Conservation (phyloP, 2,797 vertebrate genomes). For the Clarias pachynema region DNA sequence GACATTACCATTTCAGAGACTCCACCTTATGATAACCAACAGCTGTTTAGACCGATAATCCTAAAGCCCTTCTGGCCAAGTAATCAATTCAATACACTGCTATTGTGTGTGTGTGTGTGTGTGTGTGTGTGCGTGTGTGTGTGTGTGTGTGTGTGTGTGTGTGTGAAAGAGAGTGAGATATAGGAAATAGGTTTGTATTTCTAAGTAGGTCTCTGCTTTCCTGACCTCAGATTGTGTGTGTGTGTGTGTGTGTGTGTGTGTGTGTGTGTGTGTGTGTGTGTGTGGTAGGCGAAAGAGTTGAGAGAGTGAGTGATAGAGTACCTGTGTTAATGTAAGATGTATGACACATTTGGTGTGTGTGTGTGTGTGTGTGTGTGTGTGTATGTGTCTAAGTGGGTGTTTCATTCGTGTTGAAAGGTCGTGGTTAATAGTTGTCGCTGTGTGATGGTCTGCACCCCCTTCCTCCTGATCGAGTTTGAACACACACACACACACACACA, state of each 20-base stretch:
- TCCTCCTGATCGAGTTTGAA: slow-evolving; percentile 46
- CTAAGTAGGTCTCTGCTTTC: not conserved
- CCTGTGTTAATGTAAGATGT: slow-evolving; percentile 13
- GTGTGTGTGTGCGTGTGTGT: slow-evolving; percentile 30
- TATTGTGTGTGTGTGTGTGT: slow-evolving; percentile 38
- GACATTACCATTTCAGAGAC: slow-evolving; percentile 70
- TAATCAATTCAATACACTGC: slow-evolving; percentile 46
- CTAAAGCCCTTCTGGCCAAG: slow-evolving; percentile 49
- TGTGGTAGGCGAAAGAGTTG: slow-evolving; percentile 18
- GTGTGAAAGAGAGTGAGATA: not conserved
- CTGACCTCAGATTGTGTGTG: not conserved
- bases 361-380: not conserved
- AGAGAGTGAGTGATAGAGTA: slow-evolving; percentile 19
- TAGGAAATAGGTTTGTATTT: not conserved
- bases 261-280: slow-evolving; percentile 40
- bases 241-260: slow-evolving; percentile 21
- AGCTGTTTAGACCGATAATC: slow-evolving; percentile 64
- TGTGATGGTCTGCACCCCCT: slow-evolving; percentile 46
- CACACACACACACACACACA: slow-evolving; percentile 7
- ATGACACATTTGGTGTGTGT: not conserved
- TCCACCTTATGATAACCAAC: slow-evolving; percentile 65
- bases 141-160: not conserved
- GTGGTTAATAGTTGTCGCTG: slow-evolving; percentile 46
- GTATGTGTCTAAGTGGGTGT: slow-evolving; percentile 25
- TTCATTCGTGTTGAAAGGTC: slow-evolving; percentile 48